Evolutionary conservation across 1,140 invertebrate species (phyloP), one percentile per base, ranked within the genome.

Genomic region (Lepidurus arcticus): DNA sequence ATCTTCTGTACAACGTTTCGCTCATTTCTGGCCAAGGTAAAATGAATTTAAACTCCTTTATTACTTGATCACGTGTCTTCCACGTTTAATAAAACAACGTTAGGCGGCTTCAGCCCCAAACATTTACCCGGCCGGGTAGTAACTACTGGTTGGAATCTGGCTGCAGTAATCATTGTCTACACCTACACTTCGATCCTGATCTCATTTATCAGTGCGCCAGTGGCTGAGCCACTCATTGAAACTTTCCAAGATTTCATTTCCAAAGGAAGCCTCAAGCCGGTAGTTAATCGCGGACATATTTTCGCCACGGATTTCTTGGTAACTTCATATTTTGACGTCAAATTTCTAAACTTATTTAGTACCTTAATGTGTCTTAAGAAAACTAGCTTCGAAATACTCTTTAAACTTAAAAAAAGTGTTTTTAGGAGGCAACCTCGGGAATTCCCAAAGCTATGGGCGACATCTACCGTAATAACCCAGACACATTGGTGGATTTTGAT

Each of bases 101-200:
- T 34, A 65, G 53, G 53, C 16, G 53, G 53, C 1, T 65, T 65
- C 13, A 65, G 21, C 7, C 53, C 53, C 6, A 65, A 65, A 65
- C 53, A 65, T 65, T 21, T 65, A n/a, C 53, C 53, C 13, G 53
- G 53, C 8, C 8, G 53, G 53, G 21, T 65, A 7, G 53, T 65
- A n/a, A 65, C 53, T 8, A 65, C 53, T 10, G 53, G 53, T 7
- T 65, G 53, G 53, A 65, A 21, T 65, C 53, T 65, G 53, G 53
- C 53, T n/a, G 8, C 53, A 13, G 53, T 65, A 65, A 65, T 65
- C n/a, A 65, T 65, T 1, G 53, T 65, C 6, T 65, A 65, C 13
- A 65, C 53, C 6, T 65, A 65, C 53, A 65, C 53, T 65, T 65
- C 53, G 21, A 65, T 65, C n/a, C 53, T 65, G 6, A 65, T 65